Evolutionary conservation across 2,113 vertebrate genomes (phyloP).

Genomic region (Sceloporus tristichus): DNA sequence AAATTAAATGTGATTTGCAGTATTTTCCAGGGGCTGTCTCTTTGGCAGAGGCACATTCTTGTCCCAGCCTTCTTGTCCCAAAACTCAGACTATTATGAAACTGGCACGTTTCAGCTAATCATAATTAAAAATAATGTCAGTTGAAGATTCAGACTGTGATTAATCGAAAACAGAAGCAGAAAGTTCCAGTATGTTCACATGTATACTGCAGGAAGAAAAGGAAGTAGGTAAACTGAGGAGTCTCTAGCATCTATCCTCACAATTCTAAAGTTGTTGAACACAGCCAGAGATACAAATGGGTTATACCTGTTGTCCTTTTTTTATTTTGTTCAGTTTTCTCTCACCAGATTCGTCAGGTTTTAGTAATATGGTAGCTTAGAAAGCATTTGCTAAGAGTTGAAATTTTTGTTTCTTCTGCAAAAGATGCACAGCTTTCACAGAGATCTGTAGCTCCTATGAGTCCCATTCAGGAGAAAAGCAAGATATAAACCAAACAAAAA

Average conservation of each 20-base stretch:
- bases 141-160: background rate
- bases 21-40: too few relatives aligned
- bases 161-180: background rate
- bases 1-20: background rate
- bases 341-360: background rate
- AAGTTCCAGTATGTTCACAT: background rate
- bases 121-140: background rate
- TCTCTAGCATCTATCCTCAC: background rate
- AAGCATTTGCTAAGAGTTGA: background rate
- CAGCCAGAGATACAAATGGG: too few relatives aligned
- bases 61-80: too few relatives aligned
- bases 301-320: too few relatives aligned
- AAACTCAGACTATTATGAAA: background rate
- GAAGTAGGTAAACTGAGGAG: background rate
- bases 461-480: background rate
- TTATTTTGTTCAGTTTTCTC: too few relatives aligned
- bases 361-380: background rate
- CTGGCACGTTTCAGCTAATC: background rate
- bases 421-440: background rate
- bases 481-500: background rate
- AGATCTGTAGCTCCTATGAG: background rate
- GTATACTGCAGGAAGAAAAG: background rate
- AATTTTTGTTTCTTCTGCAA: background rate
- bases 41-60: too few relatives aligned
- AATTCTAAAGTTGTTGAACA: background rate